Evolutionary conservation across 2,113 vertebrate species (phyloP).

Genomic region (Rhinogobius similis): DNA sequence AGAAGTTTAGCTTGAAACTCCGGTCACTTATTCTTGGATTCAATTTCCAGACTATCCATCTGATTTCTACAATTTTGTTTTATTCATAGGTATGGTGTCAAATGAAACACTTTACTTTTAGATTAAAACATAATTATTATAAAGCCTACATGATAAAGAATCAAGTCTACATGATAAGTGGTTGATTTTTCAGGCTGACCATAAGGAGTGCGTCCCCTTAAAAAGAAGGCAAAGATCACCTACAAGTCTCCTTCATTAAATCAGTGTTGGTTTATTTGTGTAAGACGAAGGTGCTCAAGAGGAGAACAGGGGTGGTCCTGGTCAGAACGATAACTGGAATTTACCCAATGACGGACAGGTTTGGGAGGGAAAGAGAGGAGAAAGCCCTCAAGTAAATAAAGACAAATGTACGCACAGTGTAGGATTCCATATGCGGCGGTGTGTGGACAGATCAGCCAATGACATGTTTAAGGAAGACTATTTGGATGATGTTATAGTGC

Average conservation of each 20-base stretch:
- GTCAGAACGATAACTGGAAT: slow-evolving; percentile 51
- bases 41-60: too few species aligned
- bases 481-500: not conserved
- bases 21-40: too few species aligned
- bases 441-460: not conserved
- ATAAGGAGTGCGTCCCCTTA: slow-evolving; percentile 51
- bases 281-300: slow-evolving; percentile 57
- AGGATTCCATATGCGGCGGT: slow-evolving; percentile 8
- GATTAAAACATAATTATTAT: not conserved
- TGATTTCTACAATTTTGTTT: too few species aligned
- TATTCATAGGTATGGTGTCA: not conserved
- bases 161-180: not conserved
- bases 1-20: too few species aligned
- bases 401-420: not conserved
- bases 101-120: not conserved
- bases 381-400: slow-evolving; percentile 9
- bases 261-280: slow-evolving; percentile 73
- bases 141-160: not conserved
- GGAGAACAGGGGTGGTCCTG: slow-evolving; percentile 65
- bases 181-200: not conserved
- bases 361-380: slow-evolving; percentile 9
- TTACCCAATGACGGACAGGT: slow-evolving; percentile 29
- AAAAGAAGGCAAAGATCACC: slow-evolving; percentile 60
- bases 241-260: slow-evolving; percentile 67
- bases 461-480: not conserved